Base-by-base conservation (phyloP, 2,113 vertebrate species). In the Melospiza georgiana region DNA sequence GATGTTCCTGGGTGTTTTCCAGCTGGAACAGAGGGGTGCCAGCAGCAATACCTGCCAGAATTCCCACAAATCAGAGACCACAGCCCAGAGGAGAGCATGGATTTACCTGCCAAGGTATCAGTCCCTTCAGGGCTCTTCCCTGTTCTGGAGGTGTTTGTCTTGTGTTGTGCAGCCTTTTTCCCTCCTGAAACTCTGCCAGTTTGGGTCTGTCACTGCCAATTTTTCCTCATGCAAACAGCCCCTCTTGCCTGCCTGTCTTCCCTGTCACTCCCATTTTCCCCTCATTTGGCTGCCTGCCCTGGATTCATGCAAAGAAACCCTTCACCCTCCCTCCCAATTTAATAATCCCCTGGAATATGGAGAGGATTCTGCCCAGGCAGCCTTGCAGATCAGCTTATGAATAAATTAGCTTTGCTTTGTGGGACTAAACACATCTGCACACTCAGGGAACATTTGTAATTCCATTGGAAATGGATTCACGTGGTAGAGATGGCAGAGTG, bases 371-470 rank as follows among this genome's bases (percentile, higher is more conserved):
- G 87, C 72, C 94, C 11, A 10, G 91, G 78, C 74, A 87, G 85
- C 74, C 93, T 92, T 93, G 88, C 93, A 87, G 93, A 90, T 74
- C 68, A 85, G 76, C 93, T 95, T 78, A 89, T 95, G 94, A 97
- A 96, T 95, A 95, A 94, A 96, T 95, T 54, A 95, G 58, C 83
- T 94, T 52, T 89, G 90, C 93, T 96, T 93, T 95, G 85, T 96
- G 83, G 93, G 66, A 71, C 77, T 92, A 76, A 96, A 90, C 82
- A 63, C 85, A 52, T 87, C 87, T 89, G 75, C 94, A 92, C 0
- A 3, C 85, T 82, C 92, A 58, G 71, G 87, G 94, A 96, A 93
- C 69, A 51, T 90, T 54, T 0, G 12, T 92, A 95, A 97, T 95
- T 85, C 78, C 90, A 66, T 24, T 83, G 85, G 90, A 87, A 92